Conservation (phyloP, 1,140 invertebrate species). For the Gryllus bimaculatus region DNA sequence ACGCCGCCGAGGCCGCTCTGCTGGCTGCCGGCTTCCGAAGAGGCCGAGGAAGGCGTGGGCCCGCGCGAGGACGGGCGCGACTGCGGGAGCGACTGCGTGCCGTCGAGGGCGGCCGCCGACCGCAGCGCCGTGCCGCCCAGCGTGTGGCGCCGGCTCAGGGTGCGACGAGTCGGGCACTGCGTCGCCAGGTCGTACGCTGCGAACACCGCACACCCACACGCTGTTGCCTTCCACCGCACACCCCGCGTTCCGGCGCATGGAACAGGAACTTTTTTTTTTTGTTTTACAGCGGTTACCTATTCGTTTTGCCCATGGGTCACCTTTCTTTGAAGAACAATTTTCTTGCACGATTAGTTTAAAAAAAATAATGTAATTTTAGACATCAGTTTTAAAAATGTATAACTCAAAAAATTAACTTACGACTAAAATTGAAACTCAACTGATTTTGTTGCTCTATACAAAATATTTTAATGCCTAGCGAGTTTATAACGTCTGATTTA, state of each 20-base stretch:
- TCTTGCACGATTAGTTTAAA: too few relatives aligned
- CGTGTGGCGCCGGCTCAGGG: constrained; percentile 60
- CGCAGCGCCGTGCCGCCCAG: constrained; percentile 31
- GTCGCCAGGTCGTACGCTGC: constrained; percentile 71
- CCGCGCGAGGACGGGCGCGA: constrained; percentile 49
- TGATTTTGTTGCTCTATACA: too few relatives aligned
- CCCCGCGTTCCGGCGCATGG: background rate
- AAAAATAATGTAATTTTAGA: too few relatives aligned
- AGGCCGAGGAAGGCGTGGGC: constrained; percentile 34
- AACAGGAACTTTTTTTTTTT: background rate
- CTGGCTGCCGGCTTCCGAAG: constrained; percentile 23
- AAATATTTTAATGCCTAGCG: too few relatives aligned
- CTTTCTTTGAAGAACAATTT: too few relatives aligned
- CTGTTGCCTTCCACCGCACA: background rate
- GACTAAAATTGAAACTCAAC: too few relatives aligned
- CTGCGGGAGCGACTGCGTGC: constrained; percentile 58
- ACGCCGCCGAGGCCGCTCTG: constrained; percentile 26
- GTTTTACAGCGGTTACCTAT: too few relatives aligned
- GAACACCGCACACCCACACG: constrained; percentile 12
- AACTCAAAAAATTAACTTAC: too few relatives aligned
- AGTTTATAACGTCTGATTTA: too few relatives aligned
- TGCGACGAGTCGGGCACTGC: constrained; percentile 58
- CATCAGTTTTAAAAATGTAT: too few relatives aligned
- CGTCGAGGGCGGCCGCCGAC: constrained; percentile 29
- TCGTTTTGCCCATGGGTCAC: too few relatives aligned